phyloP scores from a whole-genome alignment of 2,888 invertebrate species.

The Ochlodes sylvanus region DNA sequence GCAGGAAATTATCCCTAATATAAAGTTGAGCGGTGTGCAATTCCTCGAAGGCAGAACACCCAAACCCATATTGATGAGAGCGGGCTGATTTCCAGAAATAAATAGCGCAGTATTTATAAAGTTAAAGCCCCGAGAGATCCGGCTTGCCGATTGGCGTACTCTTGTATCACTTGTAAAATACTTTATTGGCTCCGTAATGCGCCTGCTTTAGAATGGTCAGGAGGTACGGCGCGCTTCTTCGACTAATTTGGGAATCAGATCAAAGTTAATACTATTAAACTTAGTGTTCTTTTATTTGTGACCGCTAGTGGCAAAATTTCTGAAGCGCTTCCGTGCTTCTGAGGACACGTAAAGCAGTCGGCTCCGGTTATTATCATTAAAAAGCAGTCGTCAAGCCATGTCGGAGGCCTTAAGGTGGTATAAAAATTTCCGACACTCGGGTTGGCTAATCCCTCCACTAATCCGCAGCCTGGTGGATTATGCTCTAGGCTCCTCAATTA shows the following conservation, averaged over 20 bases:
- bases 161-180: constrained; percentile 84
- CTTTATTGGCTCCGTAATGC: constrained; percentile 74
- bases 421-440: too few species aligned
- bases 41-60: constrained; percentile 47
- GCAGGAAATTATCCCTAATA: constrained; percentile 25
- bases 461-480: too few species aligned
- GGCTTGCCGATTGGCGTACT: constrained; percentile 72
- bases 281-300: too few species aligned
- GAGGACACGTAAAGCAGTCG: too few species aligned
- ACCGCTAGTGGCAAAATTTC: too few species aligned
- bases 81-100: constrained; percentile 81
- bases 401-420: too few species aligned
- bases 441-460: too few species aligned
- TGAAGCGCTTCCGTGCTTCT: too few species aligned
- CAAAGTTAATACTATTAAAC: too few species aligned
- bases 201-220: constrained; percentile 32
- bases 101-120: constrained; percentile 84
- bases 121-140: constrained; percentile 76
- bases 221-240: neutral
- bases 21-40: constrained; percentile 19
- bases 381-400: too few species aligned
- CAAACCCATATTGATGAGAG: constrained; percentile 69
- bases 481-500: too few species aligned
- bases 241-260: neutral
- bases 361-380: too few species aligned